Percentiles rank a stretch among this genome's conserved stretches.
Evolutionary conservation across 2,888 invertebrate genomes (phyloP).

Genomic region (Orthosia incerta): DNA sequence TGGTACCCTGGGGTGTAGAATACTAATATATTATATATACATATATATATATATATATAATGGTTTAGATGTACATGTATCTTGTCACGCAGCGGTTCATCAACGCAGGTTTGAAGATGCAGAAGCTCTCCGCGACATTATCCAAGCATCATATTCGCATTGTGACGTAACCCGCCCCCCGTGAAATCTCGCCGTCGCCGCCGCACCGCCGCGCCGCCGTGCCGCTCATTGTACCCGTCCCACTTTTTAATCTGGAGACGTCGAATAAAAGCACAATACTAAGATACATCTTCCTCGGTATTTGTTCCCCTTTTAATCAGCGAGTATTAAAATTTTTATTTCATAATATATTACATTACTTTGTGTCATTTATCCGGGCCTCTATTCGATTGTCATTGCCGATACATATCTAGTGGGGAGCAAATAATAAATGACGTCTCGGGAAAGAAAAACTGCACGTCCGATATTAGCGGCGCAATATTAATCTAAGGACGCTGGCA

Average conservation of each 20-base stretch:
- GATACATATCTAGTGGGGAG: slow-evolving; percentile 54
- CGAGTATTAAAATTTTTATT: slow-evolving; percentile 71
- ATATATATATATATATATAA: too few relatives aligned
- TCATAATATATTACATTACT: slow-evolving; percentile 60
- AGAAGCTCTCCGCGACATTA: slow-evolving; percentile 72
- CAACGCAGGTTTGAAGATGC: slow-evolving; percentile 54
- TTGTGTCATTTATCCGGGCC: slow-evolving; percentile 21
- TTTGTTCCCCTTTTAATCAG: slow-evolving; percentile 84
- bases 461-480: slow-evolving; percentile 76
- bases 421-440: slow-evolving; percentile 71
- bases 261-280: slow-evolving; percentile 87
- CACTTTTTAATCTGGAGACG: slow-evolving; percentile 89
- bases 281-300: slow-evolving; percentile 82
- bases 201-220: too few relatives aligned
- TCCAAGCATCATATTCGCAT: slow-evolving; percentile 80
- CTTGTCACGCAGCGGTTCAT: slow-evolving; percentile 23
- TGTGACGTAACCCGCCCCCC: slow-evolving; percentile 80
- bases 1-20: slow-evolving; percentile 20
- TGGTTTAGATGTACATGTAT: slow-evolving; percentile 7
- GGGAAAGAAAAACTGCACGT: slow-evolving; percentile 77
- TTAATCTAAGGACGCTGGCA: slow-evolving; percentile 77
- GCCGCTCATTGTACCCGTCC: slow-evolving; percentile 84
- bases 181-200: slow-evolving; percentile 74
- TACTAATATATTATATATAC: slow-evolving; percentile 20
- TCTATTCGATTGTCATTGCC: slow-evolving; percentile 25